Percentiles rank a stretch among this genome's conserved stretches.
Conservation (phyloP, 2,888 invertebrate genomes). For the Tachina grossa region DNA sequence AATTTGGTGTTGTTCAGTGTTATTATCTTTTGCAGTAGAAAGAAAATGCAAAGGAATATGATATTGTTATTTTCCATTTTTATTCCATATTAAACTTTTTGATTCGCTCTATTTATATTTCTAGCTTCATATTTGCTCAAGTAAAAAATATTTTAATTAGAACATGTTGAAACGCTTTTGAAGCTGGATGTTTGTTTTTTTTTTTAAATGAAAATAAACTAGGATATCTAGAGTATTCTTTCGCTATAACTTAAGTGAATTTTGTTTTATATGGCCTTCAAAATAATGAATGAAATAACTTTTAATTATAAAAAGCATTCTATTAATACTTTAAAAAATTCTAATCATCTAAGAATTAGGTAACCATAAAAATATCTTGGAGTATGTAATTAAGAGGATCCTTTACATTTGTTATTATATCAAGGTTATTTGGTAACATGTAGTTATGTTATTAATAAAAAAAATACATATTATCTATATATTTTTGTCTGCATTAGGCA, state of each 20-base stretch:
- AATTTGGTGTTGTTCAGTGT: too few relatives aligned
- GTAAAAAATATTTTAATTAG: constrained; percentile 5
- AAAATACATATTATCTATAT: too few relatives aligned
- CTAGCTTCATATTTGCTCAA: neutral
- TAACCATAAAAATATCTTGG: too few relatives aligned
- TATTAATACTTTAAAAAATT: neutral
- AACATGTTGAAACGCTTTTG: neutral
- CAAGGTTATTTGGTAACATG: too few relatives aligned
- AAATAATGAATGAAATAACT: neutral
- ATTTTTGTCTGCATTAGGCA: too few relatives aligned
- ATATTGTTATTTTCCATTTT: constrained; percentile 11
- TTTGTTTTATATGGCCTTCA: neutral
- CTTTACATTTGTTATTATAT: too few relatives aligned
- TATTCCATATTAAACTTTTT: neutral
- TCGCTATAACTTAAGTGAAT: neutral
- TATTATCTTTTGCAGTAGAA: too few relatives aligned
- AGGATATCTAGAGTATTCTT: neutral
- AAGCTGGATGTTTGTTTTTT: neutral
- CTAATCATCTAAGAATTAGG: too few relatives aligned
- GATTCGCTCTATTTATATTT: constrained; percentile 7
- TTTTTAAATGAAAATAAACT: neutral
- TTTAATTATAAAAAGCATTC: neutral
- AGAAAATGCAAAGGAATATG: neutral
- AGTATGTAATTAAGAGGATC: too few relatives aligned
- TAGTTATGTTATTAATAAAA: too few relatives aligned